phyloP scores from a whole-genome alignment of 2,797 vertebrate genomes.

The Sebastes goodei region DNA sequence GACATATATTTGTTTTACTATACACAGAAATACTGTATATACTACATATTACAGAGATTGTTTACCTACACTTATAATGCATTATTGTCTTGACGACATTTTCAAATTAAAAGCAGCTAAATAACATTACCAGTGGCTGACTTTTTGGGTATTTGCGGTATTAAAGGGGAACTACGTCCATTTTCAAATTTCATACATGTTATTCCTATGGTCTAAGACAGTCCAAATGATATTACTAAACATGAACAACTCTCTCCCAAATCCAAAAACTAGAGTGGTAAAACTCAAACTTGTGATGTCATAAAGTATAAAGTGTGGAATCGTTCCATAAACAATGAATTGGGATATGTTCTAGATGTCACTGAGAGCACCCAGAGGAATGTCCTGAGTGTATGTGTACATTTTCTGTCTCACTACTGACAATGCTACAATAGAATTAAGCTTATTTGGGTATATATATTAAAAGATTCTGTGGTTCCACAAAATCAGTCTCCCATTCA shows the following conservation, averaged over 20 bases:
- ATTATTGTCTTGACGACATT: neutral
- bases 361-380: too few species aligned
- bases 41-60: too few species aligned
- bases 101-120: conserved; percentile 8
- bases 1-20: neutral
- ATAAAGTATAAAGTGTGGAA: too few species aligned
- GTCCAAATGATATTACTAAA: too few species aligned
- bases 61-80: neutral
- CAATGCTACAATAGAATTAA: neutral
- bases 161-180: neutral
- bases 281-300: too few species aligned
- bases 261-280: too few species aligned
- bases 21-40: rapidly evolving
- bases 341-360: too few species aligned
- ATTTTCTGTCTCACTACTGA: neutral
- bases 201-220: too few species aligned
- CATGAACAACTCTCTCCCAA: too few species aligned
- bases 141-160: neutral
- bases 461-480: too few species aligned
- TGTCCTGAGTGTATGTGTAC: too few species aligned
- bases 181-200: too few species aligned
- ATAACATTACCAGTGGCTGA: neutral
- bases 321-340: rapidly evolving
- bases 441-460: neutral
- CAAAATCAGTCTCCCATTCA: neutral